Evolutionary conservation across 2,797 vertebrate genomes (phyloP).

Genomic region (Cyclopterus lumpus): DNA sequence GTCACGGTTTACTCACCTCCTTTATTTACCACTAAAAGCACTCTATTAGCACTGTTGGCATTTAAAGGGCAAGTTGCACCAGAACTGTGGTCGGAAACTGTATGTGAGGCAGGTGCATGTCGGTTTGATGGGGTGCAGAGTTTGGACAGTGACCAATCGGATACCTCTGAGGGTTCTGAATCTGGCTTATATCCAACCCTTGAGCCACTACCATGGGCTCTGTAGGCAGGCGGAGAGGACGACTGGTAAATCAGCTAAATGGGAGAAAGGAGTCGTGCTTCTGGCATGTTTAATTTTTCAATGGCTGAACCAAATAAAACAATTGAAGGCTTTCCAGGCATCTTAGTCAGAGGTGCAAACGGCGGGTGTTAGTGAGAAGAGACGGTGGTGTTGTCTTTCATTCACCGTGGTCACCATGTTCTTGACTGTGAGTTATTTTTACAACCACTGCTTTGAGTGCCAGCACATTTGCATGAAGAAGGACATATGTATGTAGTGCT

Average conservation of each 20-base stretch:
- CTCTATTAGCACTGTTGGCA: constrained; percentile 57
- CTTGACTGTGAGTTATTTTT: constrained; percentile 75
- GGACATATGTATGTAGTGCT: constrained; percentile 48
- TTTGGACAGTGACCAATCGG: constrained; percentile 55
- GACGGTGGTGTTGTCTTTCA: constrained; percentile 61
- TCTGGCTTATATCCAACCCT: constrained; percentile 41
- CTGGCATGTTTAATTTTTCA: neutral
- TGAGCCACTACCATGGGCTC: constrained; percentile 18
- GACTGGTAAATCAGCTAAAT: neutral
- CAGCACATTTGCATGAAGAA: constrained; percentile 64
- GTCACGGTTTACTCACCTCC: constrained; percentile 30
- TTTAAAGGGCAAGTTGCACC: constrained; percentile 48
- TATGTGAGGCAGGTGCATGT: constrained; percentile 53
- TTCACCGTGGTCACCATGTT: constrained; percentile 36
- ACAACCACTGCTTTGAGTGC: constrained; percentile 55
- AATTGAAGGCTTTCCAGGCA: neutral
- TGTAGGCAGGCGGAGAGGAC: neutral
- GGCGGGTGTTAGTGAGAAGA: constrained; percentile 14
- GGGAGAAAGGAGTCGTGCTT: neutral
- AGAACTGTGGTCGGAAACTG: constrained; percentile 13
- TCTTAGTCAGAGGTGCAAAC: constrained; percentile 21
- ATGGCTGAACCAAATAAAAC: constrained; percentile 8
- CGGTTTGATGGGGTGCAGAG: constrained; percentile 37
- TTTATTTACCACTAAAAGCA: constrained; percentile 35
- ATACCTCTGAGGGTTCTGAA: constrained; percentile 36